These are phyloP conservation scores for Paramormyrops hopkinsi DNA, from an alignment of 2,797 vertebrate genomes.

Conservation along the genomic window DNA sequence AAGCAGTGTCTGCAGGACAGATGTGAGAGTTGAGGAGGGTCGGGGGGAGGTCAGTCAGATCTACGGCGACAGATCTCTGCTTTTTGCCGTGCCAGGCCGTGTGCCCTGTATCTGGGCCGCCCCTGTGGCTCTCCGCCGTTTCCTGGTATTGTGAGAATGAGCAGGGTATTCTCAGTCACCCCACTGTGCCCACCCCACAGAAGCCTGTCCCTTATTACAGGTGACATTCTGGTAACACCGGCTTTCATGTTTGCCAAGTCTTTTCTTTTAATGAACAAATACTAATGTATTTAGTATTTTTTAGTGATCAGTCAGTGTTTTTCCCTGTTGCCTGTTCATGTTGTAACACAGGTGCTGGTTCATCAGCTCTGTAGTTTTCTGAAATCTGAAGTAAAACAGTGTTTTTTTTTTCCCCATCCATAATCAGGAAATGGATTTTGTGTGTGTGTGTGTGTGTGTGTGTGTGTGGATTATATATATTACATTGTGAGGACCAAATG, in stretches of 20 bases:
- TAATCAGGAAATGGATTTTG: background rate
- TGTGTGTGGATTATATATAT: background rate
- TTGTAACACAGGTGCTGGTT: background rate
- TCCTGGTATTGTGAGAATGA: constrained; percentile 53
- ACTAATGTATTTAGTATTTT: background rate
- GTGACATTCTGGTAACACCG: background rate
- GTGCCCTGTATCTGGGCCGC: constrained; percentile 45
- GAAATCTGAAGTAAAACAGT: background rate
- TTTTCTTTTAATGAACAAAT: background rate
- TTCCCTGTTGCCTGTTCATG: no score
- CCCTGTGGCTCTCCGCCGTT: constrained; percentile 34
- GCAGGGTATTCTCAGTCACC: background rate
- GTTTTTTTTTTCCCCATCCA: background rate
- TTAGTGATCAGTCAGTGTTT: background rate
- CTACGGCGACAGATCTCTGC: background rate
- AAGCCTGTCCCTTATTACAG: background rate
- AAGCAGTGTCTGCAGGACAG: constrained; percentile 11
- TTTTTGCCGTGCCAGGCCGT: constrained; percentile 31
- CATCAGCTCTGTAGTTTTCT: background rate
- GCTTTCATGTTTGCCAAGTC: no score
- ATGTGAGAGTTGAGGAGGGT: constrained; percentile 26
- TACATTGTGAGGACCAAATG: no score
- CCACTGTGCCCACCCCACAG: background rate
- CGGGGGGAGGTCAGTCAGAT: constrained; percentile 31
- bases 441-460: background rate